Base-by-base conservation (phyloP, 2,797 vertebrate species). In the Halcyon smyrnensis region DNA sequence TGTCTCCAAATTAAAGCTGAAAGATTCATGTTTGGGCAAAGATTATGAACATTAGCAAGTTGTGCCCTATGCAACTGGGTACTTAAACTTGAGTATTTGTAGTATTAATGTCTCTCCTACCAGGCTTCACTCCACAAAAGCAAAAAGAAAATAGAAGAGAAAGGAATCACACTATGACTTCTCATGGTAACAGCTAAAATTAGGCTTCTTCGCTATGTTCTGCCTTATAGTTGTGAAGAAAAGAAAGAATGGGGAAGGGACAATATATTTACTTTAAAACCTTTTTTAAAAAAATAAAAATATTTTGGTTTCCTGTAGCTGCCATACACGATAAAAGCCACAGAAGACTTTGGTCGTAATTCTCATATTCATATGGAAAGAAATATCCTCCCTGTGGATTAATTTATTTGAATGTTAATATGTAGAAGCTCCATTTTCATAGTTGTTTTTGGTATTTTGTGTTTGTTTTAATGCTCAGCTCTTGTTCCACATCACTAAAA, bases 341-440 rank as follows among this genome's bases (percentile, higher is more conserved):
- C 13, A 27, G 69, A 95, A 73, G 16, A 28, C 32, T 87, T 45
- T 69, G 13, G 7, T 21, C 79, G 20, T 50, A 79, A 37, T 83
- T 84, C 36, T 83, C 36, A 43, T 43, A 17, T 69, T 76, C n/a
- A 70, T 57, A 67, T 57, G 24, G 30, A 84, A 17, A 89, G 8
- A 91, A 90, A 45, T 71, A 60, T 27, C 21, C n/a, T 63, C 60
- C 85, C 53, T 65, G 24, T 84, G 62, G 62, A 88, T 90, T 92
- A 92, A 93, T 92, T 94, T 86, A 57, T 87, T 87, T 88, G 20
- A 81, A 76, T 54, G 4, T 24, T 48, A 87, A 37, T 37, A 71
- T 43, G n/a, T 62, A 85, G 45, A 90, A 71, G 2, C 3, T 78
- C 28, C 10, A 45, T 83, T 85, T 80, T 68, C 62, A 85, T 83